These are phyloP conservation scores for Psammodynastes pulverulentus DNA, from an alignment of 2,113 vertebrate genomes.

Conservation along the genomic window DNA sequence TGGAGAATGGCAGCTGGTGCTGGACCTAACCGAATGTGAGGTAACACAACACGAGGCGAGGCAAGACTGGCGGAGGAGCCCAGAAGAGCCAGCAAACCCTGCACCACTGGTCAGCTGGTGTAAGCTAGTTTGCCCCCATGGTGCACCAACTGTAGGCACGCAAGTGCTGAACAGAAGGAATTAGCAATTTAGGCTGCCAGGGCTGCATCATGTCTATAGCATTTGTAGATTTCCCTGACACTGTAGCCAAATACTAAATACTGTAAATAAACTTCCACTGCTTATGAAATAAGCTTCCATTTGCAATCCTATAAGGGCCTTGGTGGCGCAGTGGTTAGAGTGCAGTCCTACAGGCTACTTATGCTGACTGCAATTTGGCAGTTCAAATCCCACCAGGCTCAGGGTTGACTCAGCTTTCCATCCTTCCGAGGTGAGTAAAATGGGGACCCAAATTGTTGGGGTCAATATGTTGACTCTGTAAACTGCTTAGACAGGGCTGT, in stretches of 20 bases:
- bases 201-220: background rate
- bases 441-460: too few relatives aligned
- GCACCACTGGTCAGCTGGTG: background rate
- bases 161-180: background rate
- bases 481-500: too few relatives aligned
- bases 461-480: too few relatives aligned
- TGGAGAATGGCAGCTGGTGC: background rate
- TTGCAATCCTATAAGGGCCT: background rate
- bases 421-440: too few relatives aligned
- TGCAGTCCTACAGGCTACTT: too few relatives aligned
- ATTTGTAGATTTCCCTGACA: background rate
- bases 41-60: background rate
- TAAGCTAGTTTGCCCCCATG: background rate
- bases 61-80: background rate
- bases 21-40: background rate
- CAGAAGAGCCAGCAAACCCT: background rate
- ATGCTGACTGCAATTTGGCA: too few relatives aligned
- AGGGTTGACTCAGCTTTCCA: too few relatives aligned
- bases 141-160: background rate
- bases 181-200: background rate
- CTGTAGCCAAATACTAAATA: background rate
- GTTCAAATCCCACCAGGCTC: too few relatives aligned
- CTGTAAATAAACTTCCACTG: background rate
- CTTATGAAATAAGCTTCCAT: background rate
- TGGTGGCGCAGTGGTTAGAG: too few relatives aligned